A percentile compares a stretch with the other conserved stretches of the same genome.
Conservation (phyloP, 2,113 vertebrate genomes). For the Anarhynchus alexandrinus region DNA sequence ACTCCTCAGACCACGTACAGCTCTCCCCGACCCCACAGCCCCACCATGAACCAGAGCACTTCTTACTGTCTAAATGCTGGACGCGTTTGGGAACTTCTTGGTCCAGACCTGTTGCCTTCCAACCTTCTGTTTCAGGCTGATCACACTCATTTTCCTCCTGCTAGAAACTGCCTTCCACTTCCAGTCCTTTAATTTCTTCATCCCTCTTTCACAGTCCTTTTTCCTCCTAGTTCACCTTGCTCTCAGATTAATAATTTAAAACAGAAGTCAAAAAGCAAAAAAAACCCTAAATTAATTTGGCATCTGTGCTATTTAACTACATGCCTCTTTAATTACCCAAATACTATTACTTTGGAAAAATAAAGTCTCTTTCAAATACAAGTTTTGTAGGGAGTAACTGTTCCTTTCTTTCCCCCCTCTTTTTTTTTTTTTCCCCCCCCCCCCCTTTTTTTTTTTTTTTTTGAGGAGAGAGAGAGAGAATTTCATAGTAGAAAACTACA, state of each 20-base stretch:
- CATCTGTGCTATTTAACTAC: background rate
- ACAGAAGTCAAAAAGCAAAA: background rate
- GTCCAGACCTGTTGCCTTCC: background rate
- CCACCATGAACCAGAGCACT: rapidly evolving
- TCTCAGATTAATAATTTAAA: background rate
- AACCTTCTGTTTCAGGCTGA: background rate
- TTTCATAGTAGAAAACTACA: background rate
- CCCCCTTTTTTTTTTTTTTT: too few relatives aligned
- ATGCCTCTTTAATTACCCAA: background rate
- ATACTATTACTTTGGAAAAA: background rate
- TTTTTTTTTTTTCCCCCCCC: background rate
- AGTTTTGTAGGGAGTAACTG: background rate
- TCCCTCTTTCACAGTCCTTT: background rate
- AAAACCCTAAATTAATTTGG: background rate
- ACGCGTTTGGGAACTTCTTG: background rate
- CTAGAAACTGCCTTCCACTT: background rate
- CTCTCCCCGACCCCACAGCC: background rate
- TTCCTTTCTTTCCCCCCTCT: too few relatives aligned
- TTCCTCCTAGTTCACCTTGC: background rate
- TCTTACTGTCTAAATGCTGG: background rate
- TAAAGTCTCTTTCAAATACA: background rate
- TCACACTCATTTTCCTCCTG: background rate
- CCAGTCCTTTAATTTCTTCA: background rate
- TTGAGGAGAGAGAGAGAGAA: background rate
- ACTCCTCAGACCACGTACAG: rapidly evolving